These are phyloP conservation scores for Archivesica marissinica DNA, from an alignment of 1,140 invertebrate genomes.

Conservation along the genomic window DNA sequence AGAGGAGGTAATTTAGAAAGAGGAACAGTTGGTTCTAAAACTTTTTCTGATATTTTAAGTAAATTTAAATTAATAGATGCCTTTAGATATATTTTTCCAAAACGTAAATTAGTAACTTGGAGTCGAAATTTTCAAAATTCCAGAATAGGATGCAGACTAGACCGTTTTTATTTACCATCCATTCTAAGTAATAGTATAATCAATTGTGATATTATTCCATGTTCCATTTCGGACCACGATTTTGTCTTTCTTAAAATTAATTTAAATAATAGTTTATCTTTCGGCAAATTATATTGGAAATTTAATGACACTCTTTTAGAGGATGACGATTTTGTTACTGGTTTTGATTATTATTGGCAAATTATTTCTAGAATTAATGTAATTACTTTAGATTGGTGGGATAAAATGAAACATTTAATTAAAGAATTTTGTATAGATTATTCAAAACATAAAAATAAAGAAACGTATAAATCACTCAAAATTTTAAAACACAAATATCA, in stretches of 20 bases:
- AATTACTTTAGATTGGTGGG: constrained; percentile 54
- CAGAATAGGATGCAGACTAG: constrained; percentile 64
- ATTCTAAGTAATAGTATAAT: constrained; percentile 22
- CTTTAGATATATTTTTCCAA: constrained; percentile 60
- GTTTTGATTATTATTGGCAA: constrained; percentile 56
- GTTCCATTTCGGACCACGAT: constrained; percentile 67
- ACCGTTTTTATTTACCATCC: constrained; percentile 64
- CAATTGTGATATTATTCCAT: constrained; percentile 41
- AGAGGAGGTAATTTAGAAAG: constrained; percentile 58
- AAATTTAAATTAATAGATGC: constrained; percentile 64
- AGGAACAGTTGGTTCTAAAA: constrained; percentile 40
- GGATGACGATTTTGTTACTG: constrained; percentile 54
- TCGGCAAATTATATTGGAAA: constrained; percentile 67
- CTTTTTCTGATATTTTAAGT: constrained; percentile 39
- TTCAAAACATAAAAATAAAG: constrained; percentile 55
- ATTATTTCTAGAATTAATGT: background rate
- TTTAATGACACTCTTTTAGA: constrained; percentile 63
- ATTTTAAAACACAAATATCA: constrained; percentile 54
- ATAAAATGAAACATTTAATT: constrained; percentile 61
- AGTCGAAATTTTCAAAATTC: background rate
- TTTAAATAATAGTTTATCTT: constrained; percentile 2
- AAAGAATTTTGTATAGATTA: constrained; percentile 61
- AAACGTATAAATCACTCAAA: constrained; percentile 13
- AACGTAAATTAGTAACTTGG: constrained; percentile 57
- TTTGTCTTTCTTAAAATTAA: constrained; percentile 47